Percentiles rank a stretch among this genome's conserved stretches.
phyloP scores from a whole-genome alignment of 1,140 invertebrate genomes.

The Drosophila nebulosa region DNA sequence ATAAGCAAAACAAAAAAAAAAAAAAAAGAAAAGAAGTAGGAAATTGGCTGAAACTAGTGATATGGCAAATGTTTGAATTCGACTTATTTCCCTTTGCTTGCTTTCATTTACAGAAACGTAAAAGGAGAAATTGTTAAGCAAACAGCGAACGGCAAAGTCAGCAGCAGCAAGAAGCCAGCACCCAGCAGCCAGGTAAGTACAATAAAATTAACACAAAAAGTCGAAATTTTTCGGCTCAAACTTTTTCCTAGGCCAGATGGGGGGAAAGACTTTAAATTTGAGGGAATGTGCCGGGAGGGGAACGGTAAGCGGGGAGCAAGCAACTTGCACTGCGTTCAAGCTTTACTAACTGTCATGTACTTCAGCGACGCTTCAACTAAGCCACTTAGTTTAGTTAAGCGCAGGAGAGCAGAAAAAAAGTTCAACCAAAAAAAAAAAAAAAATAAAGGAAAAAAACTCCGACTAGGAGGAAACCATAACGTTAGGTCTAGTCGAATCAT shows the following conservation, averaged over 20 bases:
- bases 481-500: neutral
- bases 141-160: neutral
- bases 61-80: conserved; percentile 40
- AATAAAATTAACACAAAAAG: conserved; percentile 45
- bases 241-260: conserved; percentile 13
- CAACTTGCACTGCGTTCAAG: conserved; percentile 14
- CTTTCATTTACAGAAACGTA: conserved; percentile 19
- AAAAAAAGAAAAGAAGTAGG: neutral
- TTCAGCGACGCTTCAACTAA: conserved; percentile 55
- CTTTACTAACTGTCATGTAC: conserved; percentile 50
- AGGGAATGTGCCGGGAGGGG: neutral
- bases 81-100: conserved; percentile 1
- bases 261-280: neutral
- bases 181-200: conserved; percentile 11
- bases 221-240: conserved; percentile 27
- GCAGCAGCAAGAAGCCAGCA: no score
- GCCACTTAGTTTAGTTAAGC: conserved; percentile 49
- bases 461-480: neutral
- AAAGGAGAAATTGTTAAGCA: neutral
- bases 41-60: conserved; percentile 17
- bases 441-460: neutral
- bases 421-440: neutral
- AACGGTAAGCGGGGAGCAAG: neutral
- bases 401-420: neutral
- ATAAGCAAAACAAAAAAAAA: neutral